phyloP scores from a whole-genome alignment of 1,140 invertebrate species.

The Cardiocondyla obscurior region DNA sequence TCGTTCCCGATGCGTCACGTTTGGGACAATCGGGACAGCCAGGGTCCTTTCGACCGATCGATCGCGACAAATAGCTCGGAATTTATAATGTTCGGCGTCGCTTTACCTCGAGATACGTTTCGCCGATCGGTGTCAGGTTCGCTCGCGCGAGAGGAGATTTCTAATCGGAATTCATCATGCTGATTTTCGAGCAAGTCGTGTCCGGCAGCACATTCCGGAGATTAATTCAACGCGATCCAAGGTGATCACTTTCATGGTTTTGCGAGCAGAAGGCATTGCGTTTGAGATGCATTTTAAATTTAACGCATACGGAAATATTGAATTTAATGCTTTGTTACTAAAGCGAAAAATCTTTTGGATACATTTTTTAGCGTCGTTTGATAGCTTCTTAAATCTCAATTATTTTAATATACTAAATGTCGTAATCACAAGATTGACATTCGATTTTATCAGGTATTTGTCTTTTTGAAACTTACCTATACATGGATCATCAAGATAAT shows the following conservation, averaged over 20 bases:
- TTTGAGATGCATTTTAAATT: no score
- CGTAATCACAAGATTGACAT: background rate
- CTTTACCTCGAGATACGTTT: background rate
- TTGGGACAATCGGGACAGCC: slow-evolving; percentile 31
- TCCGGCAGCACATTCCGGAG: background rate
- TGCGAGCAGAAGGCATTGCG: background rate
- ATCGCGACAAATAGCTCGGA: slow-evolving; percentile 47
- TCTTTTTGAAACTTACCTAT: background rate
- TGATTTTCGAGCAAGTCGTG: background rate
- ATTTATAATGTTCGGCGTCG: slow-evolving; percentile 61
- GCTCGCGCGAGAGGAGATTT: slow-evolving; percentile 42
- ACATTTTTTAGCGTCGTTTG: background rate
- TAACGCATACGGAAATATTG: background rate
- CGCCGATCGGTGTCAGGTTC: background rate
- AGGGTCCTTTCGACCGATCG: slow-evolving; percentile 53
- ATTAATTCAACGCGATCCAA: background rate
- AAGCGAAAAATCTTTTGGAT: background rate
- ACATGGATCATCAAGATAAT: background rate
- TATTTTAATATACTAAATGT: background rate
- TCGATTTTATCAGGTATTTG: background rate
- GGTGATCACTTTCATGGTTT: background rate
- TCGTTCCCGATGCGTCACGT: slow-evolving; percentile 13
- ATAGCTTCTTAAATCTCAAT: no score
- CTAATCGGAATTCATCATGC: background rate
- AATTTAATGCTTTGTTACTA: background rate